Percentiles rank a stretch among this genome's conserved stretches.
Evolutionary conservation across 2,113 vertebrate species (phyloP).

Genomic region (Saguinus imperator): DNA sequence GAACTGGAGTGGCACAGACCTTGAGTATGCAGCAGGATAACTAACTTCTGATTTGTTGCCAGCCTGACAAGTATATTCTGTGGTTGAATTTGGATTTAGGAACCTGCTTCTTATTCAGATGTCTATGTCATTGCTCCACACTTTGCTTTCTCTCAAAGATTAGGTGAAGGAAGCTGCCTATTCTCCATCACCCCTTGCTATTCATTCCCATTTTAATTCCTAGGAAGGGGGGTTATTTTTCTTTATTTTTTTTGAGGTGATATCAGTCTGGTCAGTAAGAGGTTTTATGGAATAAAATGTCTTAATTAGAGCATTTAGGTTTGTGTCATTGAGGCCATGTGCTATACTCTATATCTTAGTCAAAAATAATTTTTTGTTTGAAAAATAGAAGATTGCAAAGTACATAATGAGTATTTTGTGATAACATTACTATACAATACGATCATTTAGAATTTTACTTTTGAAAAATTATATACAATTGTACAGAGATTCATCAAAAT

Average conservation of each 20-base stretch:
- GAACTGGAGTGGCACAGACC: not conserved
- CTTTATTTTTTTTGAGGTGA: not conserved
- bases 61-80: not conserved
- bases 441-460: not conserved
- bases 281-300: not conserved
- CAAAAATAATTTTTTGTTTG: slow-evolving; percentile 29
- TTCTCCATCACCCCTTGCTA: not conserved
- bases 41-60: not conserved
- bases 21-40: not conserved
- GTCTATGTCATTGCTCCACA: not conserved
- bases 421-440: not conserved
- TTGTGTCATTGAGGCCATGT: not conserved
- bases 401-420: not conserved
- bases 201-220: not conserved
- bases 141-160: not conserved
- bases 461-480: not conserved
- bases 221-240: not conserved
- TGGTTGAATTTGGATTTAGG: not conserved
- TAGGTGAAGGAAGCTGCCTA: not conserved
- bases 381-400: not conserved
- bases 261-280: not conserved
- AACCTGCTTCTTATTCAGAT: not conserved
- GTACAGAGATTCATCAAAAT: not conserved
- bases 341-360: not conserved
- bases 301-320: not conserved